A percentile compares a stretch with the other conserved stretches of the same genome.
These are phyloP conservation scores for Anseranas semipalmata DNA, from an alignment of 2,113 vertebrate species.

Conservation along the genomic window DNA sequence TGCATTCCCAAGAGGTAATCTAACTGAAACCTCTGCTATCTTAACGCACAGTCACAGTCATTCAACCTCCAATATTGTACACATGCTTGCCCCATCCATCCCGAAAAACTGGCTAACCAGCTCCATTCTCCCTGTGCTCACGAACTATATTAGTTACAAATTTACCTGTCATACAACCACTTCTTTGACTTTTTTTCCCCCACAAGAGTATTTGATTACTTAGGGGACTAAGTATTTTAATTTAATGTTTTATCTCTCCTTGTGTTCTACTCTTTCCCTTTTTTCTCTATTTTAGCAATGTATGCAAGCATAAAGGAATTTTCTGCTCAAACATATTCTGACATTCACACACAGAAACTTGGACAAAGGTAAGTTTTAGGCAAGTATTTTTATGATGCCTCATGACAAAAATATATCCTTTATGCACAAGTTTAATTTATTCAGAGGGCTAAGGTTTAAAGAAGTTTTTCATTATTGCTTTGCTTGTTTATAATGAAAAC, in stretches of 20 bases:
- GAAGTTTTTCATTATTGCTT: slow-evolving; percentile 43
- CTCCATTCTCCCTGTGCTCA: neutral
- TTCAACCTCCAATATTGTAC: fast-evolving
- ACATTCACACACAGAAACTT: neutral
- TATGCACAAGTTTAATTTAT: neutral
- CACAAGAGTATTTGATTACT: neutral
- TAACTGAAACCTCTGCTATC: neutral
- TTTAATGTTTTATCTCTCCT: neutral
- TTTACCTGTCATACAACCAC: neutral
- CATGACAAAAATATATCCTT: slow-evolving; percentile 7
- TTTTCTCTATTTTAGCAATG: neutral
- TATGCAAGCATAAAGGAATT: neutral
- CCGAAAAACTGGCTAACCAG: neutral
- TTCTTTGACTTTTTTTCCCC: neutral
- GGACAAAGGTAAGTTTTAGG: neutral
- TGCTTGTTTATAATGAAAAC: slow-evolving; percentile 36
- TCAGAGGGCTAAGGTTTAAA: neutral
- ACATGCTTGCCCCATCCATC: neutral
- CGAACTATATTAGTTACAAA: neutral
- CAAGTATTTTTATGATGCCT: slow-evolving; percentile 16
- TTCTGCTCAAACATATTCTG: neutral
- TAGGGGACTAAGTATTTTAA: neutral
- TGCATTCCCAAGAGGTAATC: neutral
- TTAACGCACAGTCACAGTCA: neutral
- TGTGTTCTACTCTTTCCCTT: neutral